Conservation (phyloP, 2,113 vertebrate genomes). For the Anser cygnoides region DNA sequence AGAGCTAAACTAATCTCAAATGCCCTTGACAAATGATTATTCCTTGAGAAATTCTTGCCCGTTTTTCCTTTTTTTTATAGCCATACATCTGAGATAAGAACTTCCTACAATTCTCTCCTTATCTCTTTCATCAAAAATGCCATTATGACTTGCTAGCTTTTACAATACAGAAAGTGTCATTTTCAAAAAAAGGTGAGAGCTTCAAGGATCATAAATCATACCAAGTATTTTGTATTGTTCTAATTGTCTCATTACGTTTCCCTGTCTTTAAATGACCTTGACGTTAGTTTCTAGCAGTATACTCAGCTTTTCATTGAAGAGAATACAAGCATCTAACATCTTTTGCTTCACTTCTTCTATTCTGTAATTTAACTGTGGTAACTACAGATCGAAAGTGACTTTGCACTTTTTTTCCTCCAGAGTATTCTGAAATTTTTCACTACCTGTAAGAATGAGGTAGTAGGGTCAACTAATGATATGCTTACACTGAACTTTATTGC, state of each 20-base stretch:
- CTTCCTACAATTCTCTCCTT: neutral
- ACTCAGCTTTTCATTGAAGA: neutral
- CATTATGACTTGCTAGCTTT: neutral
- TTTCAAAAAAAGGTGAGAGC: neutral
- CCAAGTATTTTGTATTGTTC: neutral
- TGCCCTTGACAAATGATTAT: conserved; percentile 4
- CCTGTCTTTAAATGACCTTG: neutral
- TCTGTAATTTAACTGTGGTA: neutral
- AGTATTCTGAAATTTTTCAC: neutral
- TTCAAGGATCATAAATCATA: neutral
- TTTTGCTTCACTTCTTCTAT: neutral
- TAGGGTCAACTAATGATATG: neutral
- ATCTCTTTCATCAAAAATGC: neutral
- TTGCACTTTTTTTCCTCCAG: neutral
- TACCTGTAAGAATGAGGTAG: neutral
- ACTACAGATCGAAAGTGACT: neutral
- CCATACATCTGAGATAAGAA: neutral
- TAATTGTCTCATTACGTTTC: neutral
- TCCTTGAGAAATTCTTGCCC: neutral
- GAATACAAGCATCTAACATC: neutral
- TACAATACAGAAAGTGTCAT: neutral
- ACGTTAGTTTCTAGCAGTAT: neutral
- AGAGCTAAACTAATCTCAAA: conserved; percentile 12
- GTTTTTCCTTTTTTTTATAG: neutral
- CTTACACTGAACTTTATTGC: neutral